Base-by-base conservation (phyloP, 1,140 invertebrate species). In the Leptopilina boulardi region DNA sequence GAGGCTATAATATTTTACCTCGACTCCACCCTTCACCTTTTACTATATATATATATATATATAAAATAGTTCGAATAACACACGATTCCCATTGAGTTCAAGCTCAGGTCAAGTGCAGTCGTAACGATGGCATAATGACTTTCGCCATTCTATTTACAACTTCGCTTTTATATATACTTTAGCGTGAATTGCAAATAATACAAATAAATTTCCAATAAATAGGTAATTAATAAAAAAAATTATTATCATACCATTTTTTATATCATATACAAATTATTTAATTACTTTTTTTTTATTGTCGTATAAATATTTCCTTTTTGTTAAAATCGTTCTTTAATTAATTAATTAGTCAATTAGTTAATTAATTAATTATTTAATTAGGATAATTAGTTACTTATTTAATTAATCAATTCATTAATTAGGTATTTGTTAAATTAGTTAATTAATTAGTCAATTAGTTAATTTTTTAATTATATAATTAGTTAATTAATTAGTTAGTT, bases 51-150 rank as follows among this genome's bases (percentile, higher is more conserved):
- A 3, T 38, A 38, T 3, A 38, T 9, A 38, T 30, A 3, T n/a
- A 66, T 30, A 4, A 66, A 66, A 30, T 66, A 66, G 23, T 23
- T 66, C 15, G 23, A 30, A 66, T 30, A 15, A n/a, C 59, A 30
- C 26, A 30, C 13, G 59, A 66, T 66, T 66, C 59, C 59, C 23
- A 30, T n/a, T 30, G 15, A 30, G 59, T 66, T 66, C 23, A 66
- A 66, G 59, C 13, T 66, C 23, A 66, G 26, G 59, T 66, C 23
- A 66, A 30, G 59, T 66, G 59, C 59, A 34, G 3, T 34, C 26
- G 59, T 66, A 30, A 66, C 59, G 59, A 66, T 66, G 13, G 11
- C 15, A 66, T 66, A 66, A 66, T 34, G 59, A 66, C 59, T 66
- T 66, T 59, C 56, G 13, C 10, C 21, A 59, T 59, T 30, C 23